Evolutionary conservation across 2,888 invertebrate genomes (phyloP), one percentile per base, ranked within the genome.

Genomic region (Allacma fusca): DNA sequence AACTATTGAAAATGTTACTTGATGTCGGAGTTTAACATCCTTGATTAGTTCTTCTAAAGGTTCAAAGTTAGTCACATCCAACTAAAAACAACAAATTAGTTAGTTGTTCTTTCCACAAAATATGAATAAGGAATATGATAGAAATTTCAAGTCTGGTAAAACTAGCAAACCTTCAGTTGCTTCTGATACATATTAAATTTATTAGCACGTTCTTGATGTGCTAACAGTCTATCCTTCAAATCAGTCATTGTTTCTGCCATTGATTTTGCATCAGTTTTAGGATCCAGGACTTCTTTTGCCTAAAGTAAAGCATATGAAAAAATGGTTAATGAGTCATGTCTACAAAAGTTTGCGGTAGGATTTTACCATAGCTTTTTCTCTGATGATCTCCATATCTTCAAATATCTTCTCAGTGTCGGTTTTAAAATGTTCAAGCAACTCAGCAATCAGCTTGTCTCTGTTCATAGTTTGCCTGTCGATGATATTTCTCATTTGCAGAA

Each of bases 41-140:
- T 91, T 91, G 83, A 92, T 90, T 0, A 93, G 92, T 86, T 93
- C 92, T 74, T 95, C 94, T 80, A 96, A 88, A 79, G 92, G 90
- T 82, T 95, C 95, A 85, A 93, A 91, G 85, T 94, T 90, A 0
- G 94, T 92, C 21, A 95, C 91, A 85, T 95, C 95, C 81, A 96
- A 91, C 91, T 94, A 84, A 40, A 80, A 85, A 81, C 23, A 81
- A 75, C 76, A 64, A 70, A 78, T 4, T 23, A 57, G 40, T 12
- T 2, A n/a, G 19, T 70, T 9, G 34, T n/a, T n/a, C n/a, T n/a
- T n/a, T n/a, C n/a, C n/a, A n/a, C n/a, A n/a, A n/a, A n/a, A n/a
- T 16, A n/a, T 76, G 16, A 21, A n/a, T n/a, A n/a, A n/a, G n/a
- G n/a, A n/a, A n/a, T n/a, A n/a, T n/a, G n/a, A n/a, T n/a, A n/a